Percentiles rank a stretch among this genome's conserved stretches.
These are phyloP conservation scores for Drosophila koepferae DNA, from an alignment of 2,888 invertebrate genomes.

Conservation along the genomic window DNA sequence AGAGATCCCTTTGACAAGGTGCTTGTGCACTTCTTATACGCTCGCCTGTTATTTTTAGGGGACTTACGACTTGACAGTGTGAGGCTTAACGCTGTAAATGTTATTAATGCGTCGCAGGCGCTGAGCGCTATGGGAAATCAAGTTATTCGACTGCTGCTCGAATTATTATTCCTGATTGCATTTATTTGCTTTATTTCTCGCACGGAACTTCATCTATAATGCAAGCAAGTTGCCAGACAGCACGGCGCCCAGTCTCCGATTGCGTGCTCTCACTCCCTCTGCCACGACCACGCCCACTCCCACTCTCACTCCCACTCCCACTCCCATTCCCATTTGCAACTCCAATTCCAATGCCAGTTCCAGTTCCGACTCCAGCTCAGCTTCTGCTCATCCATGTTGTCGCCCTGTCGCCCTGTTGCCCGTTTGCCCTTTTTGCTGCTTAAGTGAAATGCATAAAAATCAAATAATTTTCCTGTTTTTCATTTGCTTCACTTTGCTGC, in stretches of 20 bases:
- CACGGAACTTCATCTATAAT: conserved; percentile 74
- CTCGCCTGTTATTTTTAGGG: not conserved
- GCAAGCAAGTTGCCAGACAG: conserved; percentile 66
- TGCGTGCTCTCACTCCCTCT: not conserved
- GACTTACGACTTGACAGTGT: conserved; percentile 11
- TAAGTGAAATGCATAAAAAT: conserved; percentile 80
- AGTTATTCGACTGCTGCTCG: conserved; percentile 73
- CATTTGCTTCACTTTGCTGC: conserved; percentile 56
- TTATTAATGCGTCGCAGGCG: conserved; percentile 64
- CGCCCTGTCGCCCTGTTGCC: conserved; percentile 26
- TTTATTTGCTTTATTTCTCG: conserved; percentile 74
- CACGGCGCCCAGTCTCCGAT: conserved; percentile 34
- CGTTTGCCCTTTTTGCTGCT: conserved; percentile 63
- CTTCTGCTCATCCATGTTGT: conserved; percentile 8
- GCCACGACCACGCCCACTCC: not conserved
- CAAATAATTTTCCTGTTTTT: conserved; percentile 81
- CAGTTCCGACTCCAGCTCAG: not conserved
- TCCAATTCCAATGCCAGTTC: not conserved
- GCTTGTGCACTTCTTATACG: too few species aligned
- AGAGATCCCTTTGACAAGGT: conserved; percentile 4
- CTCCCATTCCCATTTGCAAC: not conserved
- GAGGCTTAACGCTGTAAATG: conserved; percentile 48
- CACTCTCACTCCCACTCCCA: not conserved
- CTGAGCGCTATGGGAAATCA: conserved; percentile 62
- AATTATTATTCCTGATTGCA: conserved; percentile 79